Base-by-base conservation (phyloP, 2,113 vertebrate genomes). In the Guaruba guarouba region DNA sequence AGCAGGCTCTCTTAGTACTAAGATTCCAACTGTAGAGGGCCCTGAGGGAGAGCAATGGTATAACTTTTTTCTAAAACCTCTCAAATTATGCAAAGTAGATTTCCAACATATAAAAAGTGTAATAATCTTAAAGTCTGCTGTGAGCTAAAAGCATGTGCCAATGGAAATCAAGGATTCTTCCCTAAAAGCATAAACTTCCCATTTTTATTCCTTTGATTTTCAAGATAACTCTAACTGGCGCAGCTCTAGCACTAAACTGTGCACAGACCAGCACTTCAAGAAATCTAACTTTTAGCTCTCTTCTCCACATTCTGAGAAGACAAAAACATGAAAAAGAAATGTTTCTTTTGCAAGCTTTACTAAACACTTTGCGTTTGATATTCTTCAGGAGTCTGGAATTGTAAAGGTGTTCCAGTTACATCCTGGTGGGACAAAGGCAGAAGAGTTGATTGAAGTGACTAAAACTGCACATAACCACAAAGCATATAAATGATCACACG, bases 1-100 rank as follows among this genome's bases (percentile, higher is more conserved):
- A 91, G 74, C n/a, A 85, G 64, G 23, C 59, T 95, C 31, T 51
- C 73, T 73, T 82, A 87, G 54, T 69, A 91, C 84, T 77, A 85
- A 67, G 74, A 80, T 62, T 96, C 59, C 37, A 95, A 96, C 59
- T 88, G n/a, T 19, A 82, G 89, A 95, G 91, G 78, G 81, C 87
- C 93, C 90, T 67, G 71, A 96, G 91, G 87, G 95, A 95, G n/a
- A 90, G 52, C 41, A 96, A 69, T 46, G 91, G 75, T 59, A 71
- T 48, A 69, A 76, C 67, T 51, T 74, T 84, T 93, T 90, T 29
- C 57, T 13, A 70, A 94, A 93, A 77, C 64, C 57, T 70, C 87
- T 94, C 78, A 90, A 96, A 91, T 95, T 95, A 96, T 91, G 93
- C 70, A 90, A 96, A 94, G 59, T 41, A 91, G 71, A 93, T 91